Base-by-base conservation (phyloP, 1,140 invertebrate species). In the Propsilocerus akamusi region DNA sequence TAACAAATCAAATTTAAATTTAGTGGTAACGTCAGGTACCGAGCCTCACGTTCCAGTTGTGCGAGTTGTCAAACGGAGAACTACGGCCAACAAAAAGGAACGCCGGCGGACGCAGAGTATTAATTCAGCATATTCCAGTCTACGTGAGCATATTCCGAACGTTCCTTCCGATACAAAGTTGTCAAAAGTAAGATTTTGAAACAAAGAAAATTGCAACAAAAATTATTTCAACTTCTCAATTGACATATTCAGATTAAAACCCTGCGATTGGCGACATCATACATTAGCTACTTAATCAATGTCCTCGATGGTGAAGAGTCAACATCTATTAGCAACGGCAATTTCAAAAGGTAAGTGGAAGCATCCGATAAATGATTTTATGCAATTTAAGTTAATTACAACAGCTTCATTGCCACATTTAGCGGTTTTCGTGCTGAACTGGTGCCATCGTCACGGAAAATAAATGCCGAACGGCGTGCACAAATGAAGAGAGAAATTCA, bases 111-210 rank as follows among this genome's bases (percentile, higher is more conserved):
- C 93, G 0, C 84, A 90, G 64, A 92, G 85, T 54, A 95, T 97
- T 54, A 97, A 97, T 68, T 91, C 83, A 52, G 93, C 92, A 0
- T 97, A 96, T 60, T 81, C 88, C 0, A 83, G 90, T 59, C 70
- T 97, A 0, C 67, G 93, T 3, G 89, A 93, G 51, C 88, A 89
- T 63, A 97, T 97, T 57, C 94, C 94, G 0, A 95, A 96, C 59
- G 91, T 97, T 5, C 92, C 92, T 1, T 78, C 85, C 0, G 93
- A 97, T 61, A 97, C 92, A 0, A 97, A 97, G 68, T 65, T 95
- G 46, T 89, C 86, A 7, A 92, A 93, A 67, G 75, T 78, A 62
- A 66, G 60, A 53, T 25, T 51, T 26, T 1, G 26, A 41, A 26
- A 20, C 34, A 47, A 46, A 34, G 11, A 20, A n/a, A 23, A 7